Percentiles rank a stretch among this genome's conserved stretches.
Conservation (phyloP, 30 jellyfish, hydroid and myxozoan species). For the Rhopilema esculentum region DNA sequence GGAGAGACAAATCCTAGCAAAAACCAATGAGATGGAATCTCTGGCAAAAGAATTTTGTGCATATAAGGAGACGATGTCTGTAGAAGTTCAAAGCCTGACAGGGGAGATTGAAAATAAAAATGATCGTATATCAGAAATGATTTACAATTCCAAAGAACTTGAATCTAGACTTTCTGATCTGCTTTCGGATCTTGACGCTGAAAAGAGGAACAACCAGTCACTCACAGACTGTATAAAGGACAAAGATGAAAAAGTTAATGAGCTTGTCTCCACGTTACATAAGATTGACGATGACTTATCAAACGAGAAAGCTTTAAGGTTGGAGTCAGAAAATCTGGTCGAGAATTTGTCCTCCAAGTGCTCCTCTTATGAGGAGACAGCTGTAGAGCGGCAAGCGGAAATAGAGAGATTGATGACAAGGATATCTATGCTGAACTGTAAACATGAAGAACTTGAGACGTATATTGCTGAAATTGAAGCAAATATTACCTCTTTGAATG, state of each 20-base stretch:
- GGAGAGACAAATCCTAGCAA: background rate
- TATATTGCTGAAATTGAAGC: background rate
- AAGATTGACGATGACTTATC: background rate
- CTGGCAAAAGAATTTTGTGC: background rate
- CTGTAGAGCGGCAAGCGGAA: background rate
- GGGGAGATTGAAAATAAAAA: background rate
- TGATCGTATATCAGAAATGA: background rate
- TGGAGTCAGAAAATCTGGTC: background rate
- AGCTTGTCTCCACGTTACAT: background rate
- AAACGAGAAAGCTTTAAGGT: background rate
- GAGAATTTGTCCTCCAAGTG: background rate
- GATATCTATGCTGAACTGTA: background rate
- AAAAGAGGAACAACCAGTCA: background rate
- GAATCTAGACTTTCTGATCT: background rate
- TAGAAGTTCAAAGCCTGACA: background rate
- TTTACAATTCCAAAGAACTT: background rate
- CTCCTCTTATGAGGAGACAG: background rate
- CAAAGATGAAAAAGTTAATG: background rate
- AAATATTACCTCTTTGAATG: background rate
- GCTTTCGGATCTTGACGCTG: background rate
- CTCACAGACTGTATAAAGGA: background rate
- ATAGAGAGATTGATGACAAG: background rate
- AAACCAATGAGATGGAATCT: background rate
- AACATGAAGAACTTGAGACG: background rate
- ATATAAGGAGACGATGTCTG: background rate